These are phyloP conservation scores for Ciona savignyi DNA, from an alignment of 23 tunicate genomes.

Conservation along the genomic window DNA sequence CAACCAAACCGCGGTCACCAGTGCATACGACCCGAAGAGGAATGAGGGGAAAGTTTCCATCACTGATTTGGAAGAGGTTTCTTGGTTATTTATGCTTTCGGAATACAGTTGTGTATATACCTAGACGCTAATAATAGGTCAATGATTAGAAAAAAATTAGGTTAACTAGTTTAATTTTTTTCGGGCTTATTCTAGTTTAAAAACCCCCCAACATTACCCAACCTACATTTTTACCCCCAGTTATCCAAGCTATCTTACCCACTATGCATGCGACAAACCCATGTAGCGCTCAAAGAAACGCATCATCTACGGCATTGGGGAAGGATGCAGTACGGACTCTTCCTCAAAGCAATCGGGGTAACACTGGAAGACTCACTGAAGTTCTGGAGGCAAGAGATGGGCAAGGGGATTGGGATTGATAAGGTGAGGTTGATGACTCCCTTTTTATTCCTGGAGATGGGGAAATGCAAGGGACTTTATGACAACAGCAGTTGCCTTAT, in stretches of 20 bases:
- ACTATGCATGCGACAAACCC: constrained; percentile 85
- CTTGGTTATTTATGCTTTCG: too few species aligned
- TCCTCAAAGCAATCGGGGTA: constrained; percentile 83
- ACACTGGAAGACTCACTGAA: constrained; percentile 72
- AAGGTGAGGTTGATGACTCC: constrained; percentile 37
- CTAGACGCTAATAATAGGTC: too few species aligned
- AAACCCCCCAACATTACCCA: not conserved
- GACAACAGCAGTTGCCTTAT: too few species aligned
- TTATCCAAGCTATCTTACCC: constrained; percentile 70
- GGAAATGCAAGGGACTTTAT: too few species aligned
- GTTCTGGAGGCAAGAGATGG: constrained; percentile 80
- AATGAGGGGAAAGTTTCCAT: constrained; percentile 85
- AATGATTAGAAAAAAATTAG: too few species aligned
- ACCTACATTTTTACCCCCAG: constrained; percentile 2
- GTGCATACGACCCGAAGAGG: constrained; percentile 73
- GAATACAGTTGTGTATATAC: too few species aligned
- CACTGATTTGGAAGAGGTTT: constrained; percentile 69
- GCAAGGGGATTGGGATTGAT: constrained; percentile 74
- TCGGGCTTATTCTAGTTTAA: not conserved
- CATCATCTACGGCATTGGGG: constrained; percentile 87
- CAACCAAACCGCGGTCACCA: constrained; percentile 67
- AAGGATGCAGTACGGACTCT: constrained; percentile 80
- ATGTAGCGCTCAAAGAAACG: constrained; percentile 47
- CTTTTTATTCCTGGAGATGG: too few species aligned
- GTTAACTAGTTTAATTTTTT: not conserved